Base-by-base conservation (phyloP, 2,797 vertebrate species). In the Dendrocincla fuliginosa region DNA sequence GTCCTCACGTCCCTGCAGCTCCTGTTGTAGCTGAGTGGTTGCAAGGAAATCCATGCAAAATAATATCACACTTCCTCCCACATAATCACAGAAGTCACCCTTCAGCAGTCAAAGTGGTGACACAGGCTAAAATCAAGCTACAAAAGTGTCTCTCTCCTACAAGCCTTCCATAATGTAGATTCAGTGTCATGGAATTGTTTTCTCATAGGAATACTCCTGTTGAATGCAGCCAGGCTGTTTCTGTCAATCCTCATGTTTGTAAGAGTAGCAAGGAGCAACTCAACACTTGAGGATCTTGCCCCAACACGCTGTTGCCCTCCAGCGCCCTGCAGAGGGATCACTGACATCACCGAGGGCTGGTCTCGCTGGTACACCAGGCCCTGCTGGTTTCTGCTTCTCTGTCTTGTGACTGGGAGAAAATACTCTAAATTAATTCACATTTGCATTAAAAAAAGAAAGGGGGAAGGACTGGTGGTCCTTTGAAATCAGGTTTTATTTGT, bases 401-500 rank as follows among this genome's bases (percentile, higher is more conserved):
- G 5, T 32, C 74, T 47, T 71, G 18, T 25, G 49, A 39, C 16
- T 16, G 39, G 18, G 79, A 65, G 49, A 67, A 87, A 86, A 52
- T 7, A 33, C 0, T 88, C 33, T 46, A 25, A 57, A 39, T 74
- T 2, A 60, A 41, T 33, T 75, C 65, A n/a, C 11, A 19, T 11
- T 46, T 84, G 25, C 70, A 33, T 71, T 7, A 2, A 42, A 71
- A 67, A 42, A 67, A 50, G 64, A 67, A 44, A 17, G 2, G 8
- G 16, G 27, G 27, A 60, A 19, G 69, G 61, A 47, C 24, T 2
- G 4, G 27, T 44, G 20, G 32, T 59, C 85, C 91, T 91, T 91
- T 76, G 73, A 81, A 65, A 71, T 53, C 69, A 44, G 30, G 47
- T 49, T 97, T 97, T 95, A 94, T 96, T 96, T 78, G 25, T 80